Base-by-base conservation (phyloP, 2,888 invertebrate species). In the Meteorus colon region DNA sequence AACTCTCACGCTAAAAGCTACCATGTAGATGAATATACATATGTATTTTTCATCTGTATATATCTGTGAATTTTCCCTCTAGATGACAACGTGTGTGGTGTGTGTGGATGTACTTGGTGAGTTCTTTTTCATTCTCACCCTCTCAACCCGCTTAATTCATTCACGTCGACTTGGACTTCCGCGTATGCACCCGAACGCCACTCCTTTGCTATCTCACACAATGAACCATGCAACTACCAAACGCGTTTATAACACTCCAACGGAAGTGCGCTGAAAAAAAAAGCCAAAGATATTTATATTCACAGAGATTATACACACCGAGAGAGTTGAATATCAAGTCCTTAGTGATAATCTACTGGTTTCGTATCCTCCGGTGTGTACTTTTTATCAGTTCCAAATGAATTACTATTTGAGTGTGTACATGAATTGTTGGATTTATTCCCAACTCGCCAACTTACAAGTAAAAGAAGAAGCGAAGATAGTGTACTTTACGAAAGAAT, bases 161-260 rank as follows among this genome's bases (percentile, higher is more conserved):
- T 69, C 67, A 19, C 48, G 67, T 34, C 51, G 51, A 69, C 34
- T 69, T 48, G 69, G 55, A 69, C 69, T 48, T 69, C 69, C 69
- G 67, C n/a, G 59, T 29, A 48, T 48, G 24, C 27, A 27, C n/a
- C 59, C 45, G 27, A 67, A 45, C 27, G 27, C 48, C 67, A 48
- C 69, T 19, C 55, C 69, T 55, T 69, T 27, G 8, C 29, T 48
- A 19, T 55, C 51, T 29, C 34, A 31, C 29, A 69, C 63, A 63
- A 63, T 63, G 63, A 63, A 31, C 14, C 63, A 34, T 63, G 31
- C 48, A 6, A 48, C 48, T 12, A 41, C 41, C 41, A 48, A 48
- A n/a, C n/a, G 48, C 29, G 16, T 63, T 16, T 62, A 62, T 29
- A 16, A 34, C 27, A 31, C 16, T 34, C 34, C 10, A 31, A 31